Conservation (phyloP, 2,888 invertebrate species). For the Oligia latruncula region DNA sequence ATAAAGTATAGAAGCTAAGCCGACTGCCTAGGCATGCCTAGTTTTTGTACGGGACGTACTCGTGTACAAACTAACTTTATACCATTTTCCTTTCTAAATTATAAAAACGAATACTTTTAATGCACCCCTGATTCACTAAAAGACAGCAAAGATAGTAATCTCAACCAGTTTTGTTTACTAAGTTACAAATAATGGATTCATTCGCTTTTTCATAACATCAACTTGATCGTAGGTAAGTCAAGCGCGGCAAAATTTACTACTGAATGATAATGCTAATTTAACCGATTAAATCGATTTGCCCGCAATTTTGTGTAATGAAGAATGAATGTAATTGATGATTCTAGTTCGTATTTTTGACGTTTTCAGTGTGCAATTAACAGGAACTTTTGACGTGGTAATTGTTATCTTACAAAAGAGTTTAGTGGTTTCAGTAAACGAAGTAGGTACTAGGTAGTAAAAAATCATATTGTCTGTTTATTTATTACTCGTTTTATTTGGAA, state of each 20-base stretch:
- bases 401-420: constrained; percentile 32
- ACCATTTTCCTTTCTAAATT: neutral
- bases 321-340: constrained; percentile 31
- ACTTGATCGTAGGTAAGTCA: constrained; percentile 13
- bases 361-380: constrained; percentile 23
- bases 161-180: constrained; percentile 27
- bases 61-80: neutral
- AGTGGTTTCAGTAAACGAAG: neutral
- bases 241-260: constrained; percentile 31
- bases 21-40: no score
- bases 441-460: neutral
- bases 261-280: constrained; percentile 46
- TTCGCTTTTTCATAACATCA: constrained; percentile 44
- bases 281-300: constrained; percentile 43
- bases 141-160: constrained; percentile 13
- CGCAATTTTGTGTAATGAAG: constrained; percentile 50
- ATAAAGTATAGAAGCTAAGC: no score
- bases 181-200: constrained; percentile 25
- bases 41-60: no score
- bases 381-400: constrained; percentile 38
- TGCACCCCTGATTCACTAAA: neutral
- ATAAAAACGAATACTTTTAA: neutral
- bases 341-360: constrained; percentile 35
- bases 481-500: neutral
- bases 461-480: neutral